Evolutionary conservation across 2,113 vertebrate genomes (phyloP), one percentile per base, ranked within the genome.

Genomic region (Esox niger): DNA sequence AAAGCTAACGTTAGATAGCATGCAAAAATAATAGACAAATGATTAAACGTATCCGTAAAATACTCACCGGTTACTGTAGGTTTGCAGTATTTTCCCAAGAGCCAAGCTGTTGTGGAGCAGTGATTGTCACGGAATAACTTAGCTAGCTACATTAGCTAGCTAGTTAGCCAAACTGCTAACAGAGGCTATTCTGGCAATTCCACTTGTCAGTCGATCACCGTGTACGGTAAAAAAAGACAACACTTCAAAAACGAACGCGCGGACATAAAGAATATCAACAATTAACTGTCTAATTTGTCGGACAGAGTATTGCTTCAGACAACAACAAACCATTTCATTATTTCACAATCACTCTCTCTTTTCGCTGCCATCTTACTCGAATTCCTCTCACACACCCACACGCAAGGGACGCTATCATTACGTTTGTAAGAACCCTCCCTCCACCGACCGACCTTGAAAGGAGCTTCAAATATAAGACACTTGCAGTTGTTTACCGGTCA

Each of bases 291-390:
- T 11, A 58, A 62, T 49, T 75, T 33, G 78, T 73, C 46, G 70
- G 23, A 68, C 73, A 80, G 84, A 76, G 79, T 78, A 83, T 68
- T 25, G 74, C 79, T 69, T 64, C 74, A 62, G 69, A 62, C 46
- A 81, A 78, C 79, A 82, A 88, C 82, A 82, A 74, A 81, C 74
- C 78, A 75, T 76, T 76, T 23, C 82, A 54, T 59, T 81, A 49
- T 74, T 86, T 69, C 74, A 80, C 73, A 78, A 64, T 73, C 72
- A 74, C 77, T 85, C 73, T 75, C 47, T 75, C 78, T 30, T 78
- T 72, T 68, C 73, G 89, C 87, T 83, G 91, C 91, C 91, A 92
- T 92, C 88, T 92, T 82, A 4, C 47, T 52, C 47, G 68, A 38
- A 73, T 82, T 86, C 88, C 84, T 62, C 55, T 84, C 88, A 68